Base-by-base conservation (phyloP, 1,140 invertebrate genomes). In the Probaryconus sp. region DNA sequence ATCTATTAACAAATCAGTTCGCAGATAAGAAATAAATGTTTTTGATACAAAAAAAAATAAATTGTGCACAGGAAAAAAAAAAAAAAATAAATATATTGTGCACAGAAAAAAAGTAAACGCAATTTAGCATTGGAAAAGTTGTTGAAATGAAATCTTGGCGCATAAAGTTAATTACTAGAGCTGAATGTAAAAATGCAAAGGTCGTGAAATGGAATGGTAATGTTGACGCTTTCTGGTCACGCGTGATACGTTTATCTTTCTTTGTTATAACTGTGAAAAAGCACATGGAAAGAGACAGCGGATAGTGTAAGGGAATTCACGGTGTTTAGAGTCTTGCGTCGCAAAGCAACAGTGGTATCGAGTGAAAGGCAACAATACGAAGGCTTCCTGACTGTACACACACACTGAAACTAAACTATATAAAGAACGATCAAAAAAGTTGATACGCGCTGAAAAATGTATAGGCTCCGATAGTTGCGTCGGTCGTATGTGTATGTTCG, bases 291-390 rank as follows among this genome's bases (percentile, higher is more conserved):
- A n/a, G 38, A 55, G 50, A 51, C 26, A 21, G 31, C 40, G 10
- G 63, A 55, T 67, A 24, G 17, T 47, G 56, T 13, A 42, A 33
- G 38, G 43, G 35, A 65, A 51, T 35, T 53, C 31, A 40, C 16
- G 42, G 10, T 17, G 18, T 38, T 21, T 51, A 21, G 35, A 20
- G 18, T 35, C 21, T 63, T 55, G 58, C 50, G 60, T 38, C 47
- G 38, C 26, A 20, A 13, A 42, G 53, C 50, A 26, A 33, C 45
- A 60, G 47, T 50, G 76, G 67, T 68, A 80, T 74, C 68, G 65
- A 84, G 83, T 84, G 83, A 84, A 84, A 84, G 83, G 83, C 81
- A 83, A 83, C 82, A 81, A 83, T 83, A 80, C 70, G 83, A 82
- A 84, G 80, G 81, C 76, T 73, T 73, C 70, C 63, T 73, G 70